Base-by-base conservation (phyloP, 2,888 invertebrate species). In the Chaetoderma sp. region DNA sequence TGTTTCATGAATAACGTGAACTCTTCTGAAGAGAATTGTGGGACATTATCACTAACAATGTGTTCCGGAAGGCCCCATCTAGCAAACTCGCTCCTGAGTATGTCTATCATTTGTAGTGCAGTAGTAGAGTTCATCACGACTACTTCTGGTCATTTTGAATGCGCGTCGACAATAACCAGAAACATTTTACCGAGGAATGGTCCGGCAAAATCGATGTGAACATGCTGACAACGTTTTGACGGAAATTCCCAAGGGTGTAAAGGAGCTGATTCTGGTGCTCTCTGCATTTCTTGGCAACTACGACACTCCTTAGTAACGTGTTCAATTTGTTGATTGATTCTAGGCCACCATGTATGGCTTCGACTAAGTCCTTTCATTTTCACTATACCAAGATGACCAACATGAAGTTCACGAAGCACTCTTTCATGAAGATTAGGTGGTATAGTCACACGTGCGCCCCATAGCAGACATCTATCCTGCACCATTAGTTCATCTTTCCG, bases 171-270 rank as follows among this genome's bases (percentile, higher is more conserved):
- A 6, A 87, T 69, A 18, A 50, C 50, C 4, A 86, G 64, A 32
- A 83, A 77, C 74, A 76, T 78, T 8, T 63, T 63, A 10, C 75
- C 78, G 4, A 76, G 47, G 42, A 83, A 67, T 30, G 84, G 86
- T 10, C 86, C 87, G 16, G 86, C 85, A 75, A 84, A 87, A 71
- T 88, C 88, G 18, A 86, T 74, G 73, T 88, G 87, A 4, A 87
- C 68, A 21, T 87, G 72, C 61, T 84, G 74, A 82, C 83, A 85
- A 13, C 80, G 78, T 57, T 72, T 65, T 5, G 63, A 68, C 27
- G 83, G 73, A 33, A 42, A 68, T 27, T 71, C 64, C 83, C 82
- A 83, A n/a, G 80, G 71, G 44, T 73, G 70, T 1, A 80, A 67
- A 1, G 68, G 65, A 18, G 68, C 67, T 49, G 73, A 70, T 44